These are phyloP conservation scores for Sphaerophoria taeniata DNA, from an alignment of 2,888 invertebrate species.

Conservation along the genomic window DNA sequence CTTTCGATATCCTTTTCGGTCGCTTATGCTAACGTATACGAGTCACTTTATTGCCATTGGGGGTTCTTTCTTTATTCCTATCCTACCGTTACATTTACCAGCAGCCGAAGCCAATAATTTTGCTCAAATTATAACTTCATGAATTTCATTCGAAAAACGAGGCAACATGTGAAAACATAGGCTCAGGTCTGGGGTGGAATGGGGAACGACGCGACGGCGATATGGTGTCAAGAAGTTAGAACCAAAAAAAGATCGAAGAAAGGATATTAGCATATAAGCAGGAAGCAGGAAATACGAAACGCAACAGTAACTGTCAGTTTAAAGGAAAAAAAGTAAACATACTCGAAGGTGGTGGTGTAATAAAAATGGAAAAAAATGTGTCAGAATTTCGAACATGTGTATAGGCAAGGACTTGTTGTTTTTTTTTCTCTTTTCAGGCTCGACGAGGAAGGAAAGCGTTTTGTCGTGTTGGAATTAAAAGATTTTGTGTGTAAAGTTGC, in stretches of 20 bases:
- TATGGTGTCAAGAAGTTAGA: not conserved
- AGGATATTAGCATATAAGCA: conserved; percentile 67
- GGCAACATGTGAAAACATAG: conserved; percentile 37
- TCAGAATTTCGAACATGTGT: conserved; percentile 17
- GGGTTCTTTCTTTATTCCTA: conserved; percentile 4
- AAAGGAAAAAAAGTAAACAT: conserved; percentile 16
- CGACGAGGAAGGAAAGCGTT: not conserved
- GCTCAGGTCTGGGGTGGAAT: not conserved
- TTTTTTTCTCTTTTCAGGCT: not conserved
- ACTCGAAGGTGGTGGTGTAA: conserved; percentile 29
- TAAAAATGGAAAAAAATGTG: conserved; percentile 22
- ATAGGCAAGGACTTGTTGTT: conserved; percentile 2
- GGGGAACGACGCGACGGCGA: not conserved
- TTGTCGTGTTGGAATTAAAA: conserved; percentile 26
- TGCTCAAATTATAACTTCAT: conserved; percentile 70
- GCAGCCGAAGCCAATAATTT: conserved; percentile 65
- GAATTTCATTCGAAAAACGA: conserved; percentile 63
- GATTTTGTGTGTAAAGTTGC: conserved; percentile 29
- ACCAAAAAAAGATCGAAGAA: not conserved
- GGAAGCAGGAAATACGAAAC: conserved; percentile 36
- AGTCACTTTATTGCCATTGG: conserved; percentile 7
- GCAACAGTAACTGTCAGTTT: conserved; percentile 58
- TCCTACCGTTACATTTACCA: conserved; percentile 1
- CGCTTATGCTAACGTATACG: not conserved
- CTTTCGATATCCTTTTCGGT: conserved; percentile 38